Evolutionary conservation across 2,113 vertebrate genomes (phyloP).

Genomic region (Tyrannus savana): DNA sequence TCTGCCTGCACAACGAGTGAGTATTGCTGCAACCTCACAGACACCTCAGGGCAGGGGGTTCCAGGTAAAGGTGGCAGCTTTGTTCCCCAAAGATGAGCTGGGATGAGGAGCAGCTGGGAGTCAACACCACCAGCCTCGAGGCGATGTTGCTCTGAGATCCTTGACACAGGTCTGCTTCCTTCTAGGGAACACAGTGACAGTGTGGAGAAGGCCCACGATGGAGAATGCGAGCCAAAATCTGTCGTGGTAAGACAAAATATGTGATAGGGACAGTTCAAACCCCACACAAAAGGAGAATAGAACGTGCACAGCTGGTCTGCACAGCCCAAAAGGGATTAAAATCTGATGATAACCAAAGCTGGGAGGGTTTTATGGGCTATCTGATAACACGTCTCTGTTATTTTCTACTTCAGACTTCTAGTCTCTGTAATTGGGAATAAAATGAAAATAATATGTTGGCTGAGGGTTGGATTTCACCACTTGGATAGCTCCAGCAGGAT

Average conservation of each 20-base stretch:
- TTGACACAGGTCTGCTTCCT: neutral
- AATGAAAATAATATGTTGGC: neutral
- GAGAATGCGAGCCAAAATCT: neutral
- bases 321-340: neutral
- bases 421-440: neutral
- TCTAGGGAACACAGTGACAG: neutral
- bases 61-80: neutral
- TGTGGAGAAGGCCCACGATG: conserved; percentile 5
- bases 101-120: neutral
- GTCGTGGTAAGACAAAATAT: neutral
- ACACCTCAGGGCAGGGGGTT: neutral
- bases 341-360: neutral
- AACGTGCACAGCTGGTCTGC: neutral
- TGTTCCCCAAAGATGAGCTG: too few species aligned
- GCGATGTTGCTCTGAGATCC: too few species aligned
- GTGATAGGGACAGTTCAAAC: neutral
- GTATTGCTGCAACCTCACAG: neutral
- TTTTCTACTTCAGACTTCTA: neutral
- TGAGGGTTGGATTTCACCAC: neutral
- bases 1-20: conserved; percentile 22
- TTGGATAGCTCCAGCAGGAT: neutral
- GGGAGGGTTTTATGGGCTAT: neutral
- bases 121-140: accelerated
- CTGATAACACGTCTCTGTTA: neutral
- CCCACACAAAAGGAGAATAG: neutral